Evolutionary conservation across 1,140 invertebrate genomes (phyloP).

Genomic region (Drosophila nigrodunni): DNA sequence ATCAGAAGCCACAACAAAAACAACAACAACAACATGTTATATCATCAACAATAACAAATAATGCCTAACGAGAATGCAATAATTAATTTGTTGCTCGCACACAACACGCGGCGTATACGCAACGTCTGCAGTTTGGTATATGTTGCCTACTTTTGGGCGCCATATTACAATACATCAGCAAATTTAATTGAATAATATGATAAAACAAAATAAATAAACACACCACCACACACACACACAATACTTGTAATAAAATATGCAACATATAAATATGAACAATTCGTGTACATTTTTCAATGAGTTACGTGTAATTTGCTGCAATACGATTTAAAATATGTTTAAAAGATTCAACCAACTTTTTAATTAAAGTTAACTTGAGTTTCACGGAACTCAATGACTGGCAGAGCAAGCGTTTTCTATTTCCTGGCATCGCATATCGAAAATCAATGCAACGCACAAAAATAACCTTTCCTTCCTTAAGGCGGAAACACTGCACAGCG

Average conservation of each 20-base stretch:
- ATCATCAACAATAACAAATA: conserved; percentile 22
- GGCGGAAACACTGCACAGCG: too few relatives aligned
- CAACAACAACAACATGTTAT: conserved; percentile 2
- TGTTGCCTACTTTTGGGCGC: conserved; percentile 23
- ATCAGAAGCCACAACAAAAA: conserved; percentile 9
- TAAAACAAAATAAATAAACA: background rate
- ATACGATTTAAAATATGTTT: too few relatives aligned
- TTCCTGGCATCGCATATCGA: too few relatives aligned
- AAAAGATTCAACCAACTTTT: too few relatives aligned
- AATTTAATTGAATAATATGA: conserved; percentile 3
- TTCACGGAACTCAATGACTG: too few relatives aligned
- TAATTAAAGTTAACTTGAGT: too few relatives aligned
- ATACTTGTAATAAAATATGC: background rate
- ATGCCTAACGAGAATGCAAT: conserved; percentile 32
- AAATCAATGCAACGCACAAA: too few relatives aligned
- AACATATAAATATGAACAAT: background rate
- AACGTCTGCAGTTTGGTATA: conserved; percentile 11
- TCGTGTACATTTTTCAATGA: background rate
- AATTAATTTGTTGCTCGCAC: conserved; percentile 33
- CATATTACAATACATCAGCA: conserved; percentile 4
- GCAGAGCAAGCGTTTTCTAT: too few relatives aligned
- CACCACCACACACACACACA: background rate
- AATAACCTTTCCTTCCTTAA: too few relatives aligned
- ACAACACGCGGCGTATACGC: conserved; percentile 31
- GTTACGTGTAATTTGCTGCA: too few relatives aligned